A percentile compares a stretch with the other conserved stretches of the same genome.
Evolutionary conservation across 2,797 vertebrate genomes (phyloP).

Genomic region (Pseudopleuronectes americanus): DNA sequence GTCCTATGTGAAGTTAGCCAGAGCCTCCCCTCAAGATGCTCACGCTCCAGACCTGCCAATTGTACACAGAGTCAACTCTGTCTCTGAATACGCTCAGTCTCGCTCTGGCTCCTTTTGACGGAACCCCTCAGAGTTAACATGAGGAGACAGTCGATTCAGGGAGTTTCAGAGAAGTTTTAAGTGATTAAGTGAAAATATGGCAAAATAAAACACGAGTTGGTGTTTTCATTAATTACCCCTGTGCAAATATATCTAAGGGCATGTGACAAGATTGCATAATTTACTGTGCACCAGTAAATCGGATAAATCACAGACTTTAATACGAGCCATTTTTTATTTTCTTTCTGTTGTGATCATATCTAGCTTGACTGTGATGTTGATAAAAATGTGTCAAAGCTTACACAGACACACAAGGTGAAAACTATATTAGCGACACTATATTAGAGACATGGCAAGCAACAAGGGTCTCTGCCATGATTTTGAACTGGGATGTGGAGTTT

Average conservation of each 20-base stretch:
- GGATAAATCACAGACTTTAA: background rate
- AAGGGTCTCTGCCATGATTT: no score
- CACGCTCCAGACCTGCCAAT: conserved; percentile 61
- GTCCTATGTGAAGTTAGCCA: conserved; percentile 58
- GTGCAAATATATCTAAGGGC: background rate
- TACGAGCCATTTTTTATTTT: no score
- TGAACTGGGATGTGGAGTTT: no score
- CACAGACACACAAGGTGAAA: no score
- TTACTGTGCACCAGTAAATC: background rate
- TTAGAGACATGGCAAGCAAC: no score
- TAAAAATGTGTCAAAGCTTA: no score
- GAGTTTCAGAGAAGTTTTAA: conserved; percentile 6
- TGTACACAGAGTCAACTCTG: conserved; percentile 70
- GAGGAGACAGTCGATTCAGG: conserved; percentile 8
- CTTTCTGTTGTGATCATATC: no score
- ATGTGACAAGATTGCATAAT: background rate
- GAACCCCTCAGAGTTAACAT: conserved; percentile 11
- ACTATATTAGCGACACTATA: no score
- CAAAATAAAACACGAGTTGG: background rate
- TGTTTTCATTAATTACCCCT: background rate
- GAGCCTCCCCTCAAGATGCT: conserved; percentile 69
- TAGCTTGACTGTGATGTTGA: no score
- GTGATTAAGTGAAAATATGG: background rate
- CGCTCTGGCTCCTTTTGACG: conserved; percentile 41
- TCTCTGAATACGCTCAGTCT: conserved; percentile 51